These are phyloP conservation scores for Carettochelys insculpta DNA, from an alignment of 2,113 vertebrate species.

Conservation along the genomic window DNA sequence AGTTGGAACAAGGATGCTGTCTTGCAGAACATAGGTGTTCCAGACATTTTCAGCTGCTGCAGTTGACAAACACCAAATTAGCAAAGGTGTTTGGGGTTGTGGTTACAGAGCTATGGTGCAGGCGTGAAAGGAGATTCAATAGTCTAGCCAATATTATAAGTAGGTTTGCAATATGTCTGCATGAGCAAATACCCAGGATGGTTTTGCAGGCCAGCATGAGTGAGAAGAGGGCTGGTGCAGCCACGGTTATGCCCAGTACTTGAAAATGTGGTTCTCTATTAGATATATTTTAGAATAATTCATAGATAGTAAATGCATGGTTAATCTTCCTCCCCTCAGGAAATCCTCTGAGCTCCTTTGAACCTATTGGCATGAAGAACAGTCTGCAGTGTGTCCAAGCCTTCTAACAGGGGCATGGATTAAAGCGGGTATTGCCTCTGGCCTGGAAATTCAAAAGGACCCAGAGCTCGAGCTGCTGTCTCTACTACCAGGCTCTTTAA, in stretches of 20 bases:
- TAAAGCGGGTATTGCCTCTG: too few relatives aligned
- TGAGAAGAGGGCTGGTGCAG: not conserved
- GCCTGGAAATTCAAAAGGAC: too few relatives aligned
- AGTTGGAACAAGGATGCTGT: not conserved
- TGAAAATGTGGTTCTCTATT: not conserved
- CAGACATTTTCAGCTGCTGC: not conserved
- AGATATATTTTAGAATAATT: not conserved
- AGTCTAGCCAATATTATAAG: not conserved
- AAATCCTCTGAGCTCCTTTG: not conserved
- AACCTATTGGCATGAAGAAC: not conserved
- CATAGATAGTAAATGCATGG: not conserved
- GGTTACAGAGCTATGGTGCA: not conserved
- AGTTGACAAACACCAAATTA: not conserved
- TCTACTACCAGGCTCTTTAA: too few relatives aligned
- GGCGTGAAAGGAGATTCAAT: not conserved
- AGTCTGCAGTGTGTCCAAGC: not conserved
- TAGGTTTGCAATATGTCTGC: not conserved
- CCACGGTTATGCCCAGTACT: not conserved
- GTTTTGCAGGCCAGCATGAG: not conserved
- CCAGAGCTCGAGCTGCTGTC: too few relatives aligned
- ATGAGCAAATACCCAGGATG: not conserved
- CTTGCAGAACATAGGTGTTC: not conserved
- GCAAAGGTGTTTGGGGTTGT: too few relatives aligned
- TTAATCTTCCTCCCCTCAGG: not conserved
- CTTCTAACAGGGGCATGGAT: too few relatives aligned